Evolutionary conservation across 1,140 invertebrate species (phyloP).

Genomic region (Drosophila pseudoananassae): DNA sequence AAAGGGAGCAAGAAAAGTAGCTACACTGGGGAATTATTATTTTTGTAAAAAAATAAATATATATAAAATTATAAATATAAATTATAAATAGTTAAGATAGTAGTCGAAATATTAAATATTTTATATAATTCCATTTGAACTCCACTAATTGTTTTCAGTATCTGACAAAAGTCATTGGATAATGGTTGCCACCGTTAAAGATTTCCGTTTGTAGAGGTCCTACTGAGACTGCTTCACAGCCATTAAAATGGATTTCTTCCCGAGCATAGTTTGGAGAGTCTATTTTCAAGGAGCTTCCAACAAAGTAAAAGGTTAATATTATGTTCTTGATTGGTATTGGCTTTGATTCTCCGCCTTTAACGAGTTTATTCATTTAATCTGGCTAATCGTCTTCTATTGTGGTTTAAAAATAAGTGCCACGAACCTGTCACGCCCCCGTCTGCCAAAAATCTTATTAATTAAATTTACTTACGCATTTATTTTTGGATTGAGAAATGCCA

Average conservation of each 20-base stretch:
- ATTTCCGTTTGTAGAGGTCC: slow-evolving; percentile 45
- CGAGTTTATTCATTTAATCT: slow-evolving; percentile 8
- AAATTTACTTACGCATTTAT: slow-evolving; percentile 51
- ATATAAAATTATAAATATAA: neutral
- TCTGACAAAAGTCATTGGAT: slow-evolving; percentile 59
- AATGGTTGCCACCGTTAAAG: slow-evolving; percentile 29
- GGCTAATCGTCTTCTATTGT: slow-evolving; percentile 10
- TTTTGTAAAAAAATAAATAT: neutral
- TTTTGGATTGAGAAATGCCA: slow-evolving; percentile 46
- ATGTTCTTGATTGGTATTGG: neutral
- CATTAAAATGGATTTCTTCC: slow-evolving; percentile 78
- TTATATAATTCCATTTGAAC: no score
- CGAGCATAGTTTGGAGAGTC: slow-evolving; percentile 32
- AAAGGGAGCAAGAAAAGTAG: neutral
- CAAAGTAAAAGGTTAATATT: neutral
- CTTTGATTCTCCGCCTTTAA: neutral
- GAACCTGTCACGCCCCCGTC: slow-evolving; percentile 8
- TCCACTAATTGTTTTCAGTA: neutral
- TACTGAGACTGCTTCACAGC: slow-evolving; percentile 48
- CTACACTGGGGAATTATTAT: neutral
- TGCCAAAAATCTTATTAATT: slow-evolving; percentile 59
- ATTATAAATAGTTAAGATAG: neutral
- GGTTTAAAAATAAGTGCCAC: slow-evolving; percentile 4
- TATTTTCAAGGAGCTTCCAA: slow-evolving; percentile 51
- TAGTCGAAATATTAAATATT: neutral